Conservation (phyloP, 2,797 vertebrate species). For the Pampus argenteus region DNA sequence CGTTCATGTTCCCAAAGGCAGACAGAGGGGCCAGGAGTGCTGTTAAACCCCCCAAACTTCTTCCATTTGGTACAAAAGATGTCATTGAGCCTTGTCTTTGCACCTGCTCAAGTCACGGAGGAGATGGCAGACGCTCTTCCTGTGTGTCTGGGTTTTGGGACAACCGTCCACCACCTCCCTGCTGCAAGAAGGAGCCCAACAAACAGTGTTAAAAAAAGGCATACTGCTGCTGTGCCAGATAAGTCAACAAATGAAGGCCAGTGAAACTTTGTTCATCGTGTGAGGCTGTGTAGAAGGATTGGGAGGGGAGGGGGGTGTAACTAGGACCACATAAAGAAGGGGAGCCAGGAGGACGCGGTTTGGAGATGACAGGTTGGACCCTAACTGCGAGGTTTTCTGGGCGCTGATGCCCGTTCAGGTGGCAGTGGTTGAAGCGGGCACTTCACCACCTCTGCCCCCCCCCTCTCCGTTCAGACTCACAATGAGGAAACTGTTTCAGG, state of each 20-base stretch:
- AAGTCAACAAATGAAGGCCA: constrained; percentile 75
- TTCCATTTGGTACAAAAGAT: constrained; percentile 82
- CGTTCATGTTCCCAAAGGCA: constrained; percentile 63
- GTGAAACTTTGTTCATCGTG: constrained; percentile 64
- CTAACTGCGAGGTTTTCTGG: constrained; percentile 52
- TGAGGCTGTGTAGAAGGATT: constrained; percentile 28
- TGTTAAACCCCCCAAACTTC: constrained; percentile 51
- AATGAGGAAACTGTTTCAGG: constrained; percentile 78
- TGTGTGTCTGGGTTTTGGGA: constrained; percentile 45
- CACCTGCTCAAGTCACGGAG: constrained; percentile 81
- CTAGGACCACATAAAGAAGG: constrained; percentile 56
- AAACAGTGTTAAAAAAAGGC: constrained; percentile 38
- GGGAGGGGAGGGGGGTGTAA: constrained; percentile 8
- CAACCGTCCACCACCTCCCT: constrained; percentile 35
- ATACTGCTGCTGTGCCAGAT: constrained; percentile 56
- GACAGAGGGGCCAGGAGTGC: constrained; percentile 46
- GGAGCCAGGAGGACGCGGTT: constrained; percentile 60
- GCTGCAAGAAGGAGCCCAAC: constrained; percentile 34
- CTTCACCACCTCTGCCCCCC: constrained; percentile 39
- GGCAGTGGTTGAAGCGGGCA: constrained; percentile 44
- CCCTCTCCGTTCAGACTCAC: constrained; percentile 34
- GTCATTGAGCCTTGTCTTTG: constrained; percentile 81
- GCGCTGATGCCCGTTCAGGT: constrained; percentile 52
- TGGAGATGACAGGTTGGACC: constrained; percentile 62
- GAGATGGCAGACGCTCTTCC: constrained; percentile 82